phyloP scores from a whole-genome alignment of 2,797 vertebrate species.

The Scolopax bukidnonensis region DNA sequence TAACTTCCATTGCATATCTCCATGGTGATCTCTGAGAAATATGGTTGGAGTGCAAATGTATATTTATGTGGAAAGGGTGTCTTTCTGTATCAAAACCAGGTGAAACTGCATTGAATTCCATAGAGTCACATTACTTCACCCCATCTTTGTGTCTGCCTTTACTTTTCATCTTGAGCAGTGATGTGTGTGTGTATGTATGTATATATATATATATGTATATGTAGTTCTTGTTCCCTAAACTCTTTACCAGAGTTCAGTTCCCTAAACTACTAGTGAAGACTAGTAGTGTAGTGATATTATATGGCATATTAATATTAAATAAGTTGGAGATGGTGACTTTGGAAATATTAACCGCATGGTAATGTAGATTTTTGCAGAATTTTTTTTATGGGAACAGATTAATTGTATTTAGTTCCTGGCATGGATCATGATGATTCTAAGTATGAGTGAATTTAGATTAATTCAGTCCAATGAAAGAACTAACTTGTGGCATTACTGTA shows the following conservation, averaged over 20 bases:
- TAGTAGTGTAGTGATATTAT: not conserved
- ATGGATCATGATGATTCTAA: not conserved
- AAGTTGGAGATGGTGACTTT: not conserved
- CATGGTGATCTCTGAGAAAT: conserved; percentile 40
- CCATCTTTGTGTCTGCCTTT: not conserved
- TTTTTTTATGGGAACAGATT: not conserved
- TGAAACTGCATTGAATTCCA: conserved; percentile 3
- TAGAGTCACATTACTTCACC: not conserved
- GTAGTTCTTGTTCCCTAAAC: not conserved
- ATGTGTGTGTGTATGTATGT: not conserved
- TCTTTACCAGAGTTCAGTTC: not conserved
- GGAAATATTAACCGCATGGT: not conserved
- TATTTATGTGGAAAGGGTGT: not conserved
- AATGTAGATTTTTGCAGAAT: not conserved
- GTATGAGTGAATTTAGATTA: not conserved
- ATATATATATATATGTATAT: not conserved
- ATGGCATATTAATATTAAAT: not conserved
- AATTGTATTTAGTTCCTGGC: not conserved
- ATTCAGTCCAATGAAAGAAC: not conserved
- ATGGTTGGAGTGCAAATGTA: not conserved
- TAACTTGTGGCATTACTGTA: not conserved
- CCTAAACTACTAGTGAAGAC: not conserved
- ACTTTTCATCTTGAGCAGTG: not conserved
- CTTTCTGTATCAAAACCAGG: not conserved
- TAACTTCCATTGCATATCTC: conserved; percentile 38